Percentiles rank a stretch among this genome's conserved stretches.
phyloP scores from a whole-genome alignment of 2,113 vertebrate genomes.

The Anhinga rufa region DNA sequence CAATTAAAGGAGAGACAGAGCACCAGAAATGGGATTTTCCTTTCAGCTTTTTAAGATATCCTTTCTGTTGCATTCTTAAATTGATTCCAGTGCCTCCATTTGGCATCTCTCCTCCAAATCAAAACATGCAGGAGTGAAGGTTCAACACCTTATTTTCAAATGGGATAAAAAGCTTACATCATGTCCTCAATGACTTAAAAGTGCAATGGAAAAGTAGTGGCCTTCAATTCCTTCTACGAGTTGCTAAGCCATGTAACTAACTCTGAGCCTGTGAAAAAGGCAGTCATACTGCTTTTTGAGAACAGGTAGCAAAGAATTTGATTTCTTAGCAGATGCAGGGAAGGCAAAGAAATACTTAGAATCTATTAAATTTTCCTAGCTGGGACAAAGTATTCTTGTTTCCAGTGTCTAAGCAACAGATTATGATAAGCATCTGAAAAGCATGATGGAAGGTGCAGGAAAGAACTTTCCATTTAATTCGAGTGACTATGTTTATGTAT shows the following conservation, averaged over 20 bases:
- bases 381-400: not conserved
- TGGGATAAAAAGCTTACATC: not conserved
- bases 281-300: not conserved
- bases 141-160: not conserved
- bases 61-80: not conserved
- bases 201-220: not conserved
- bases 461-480: not conserved
- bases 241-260: not conserved
- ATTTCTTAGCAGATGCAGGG: not conserved
- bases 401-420: not conserved
- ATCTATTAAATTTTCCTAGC: not conserved
- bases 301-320: not conserved
- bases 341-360: not conserved
- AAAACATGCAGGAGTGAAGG: not conserved
- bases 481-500: not conserved
- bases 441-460: not conserved
- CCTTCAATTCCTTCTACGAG: not conserved
- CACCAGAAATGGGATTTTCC: not conserved
- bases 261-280: not conserved
- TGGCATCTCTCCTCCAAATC: not conserved
- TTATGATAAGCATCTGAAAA: not conserved
- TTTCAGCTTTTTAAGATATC: not conserved
- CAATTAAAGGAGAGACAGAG: not conserved
- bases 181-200: not conserved
- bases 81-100: not conserved